phyloP scores from a whole-genome alignment of 2,888 invertebrate species.

The Meloe dianella region DNA sequence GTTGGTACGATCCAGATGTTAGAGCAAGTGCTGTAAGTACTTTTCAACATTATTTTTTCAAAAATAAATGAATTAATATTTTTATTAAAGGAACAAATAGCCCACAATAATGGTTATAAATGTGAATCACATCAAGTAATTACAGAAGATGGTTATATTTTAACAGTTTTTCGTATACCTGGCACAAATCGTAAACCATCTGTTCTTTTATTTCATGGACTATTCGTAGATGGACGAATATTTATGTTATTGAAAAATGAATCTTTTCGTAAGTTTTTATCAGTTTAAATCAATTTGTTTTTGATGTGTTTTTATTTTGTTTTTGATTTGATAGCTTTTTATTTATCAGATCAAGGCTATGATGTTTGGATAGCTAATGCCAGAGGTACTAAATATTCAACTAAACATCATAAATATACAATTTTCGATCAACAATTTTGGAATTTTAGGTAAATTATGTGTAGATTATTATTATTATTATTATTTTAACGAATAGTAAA shows the following conservation, averaged over 20 bases:
- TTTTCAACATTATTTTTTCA: not conserved
- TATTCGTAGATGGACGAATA: not conserved
- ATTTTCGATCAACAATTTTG: slow-evolving; percentile 68
- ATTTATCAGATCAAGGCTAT: slow-evolving; percentile 68
- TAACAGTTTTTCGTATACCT: slow-evolving; percentile 9
- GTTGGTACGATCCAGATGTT: slow-evolving; percentile 46
- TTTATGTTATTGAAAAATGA: slow-evolving; percentile 12
- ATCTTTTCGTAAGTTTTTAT: not conserved
- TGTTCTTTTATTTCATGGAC: not conserved
- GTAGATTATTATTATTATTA: not conserved
- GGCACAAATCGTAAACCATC: not conserved
- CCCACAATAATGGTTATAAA: not conserved
- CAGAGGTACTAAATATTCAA: slow-evolving; percentile 77
- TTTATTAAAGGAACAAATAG: slow-evolving; percentile 3
- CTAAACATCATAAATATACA: slow-evolving; percentile 64
- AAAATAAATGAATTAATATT: not conserved
- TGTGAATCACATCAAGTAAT: not conserved
- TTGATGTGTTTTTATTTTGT: no score
- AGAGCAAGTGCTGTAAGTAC: slow-evolving; percentile 48
- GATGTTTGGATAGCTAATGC: slow-evolving; percentile 83
- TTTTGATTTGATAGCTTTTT: slow-evolving; percentile 64
- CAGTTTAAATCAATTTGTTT: not conserved
- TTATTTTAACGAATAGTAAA: not conserved
- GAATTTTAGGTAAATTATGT: slow-evolving; percentile 61
- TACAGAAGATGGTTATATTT: slow-evolving; percentile 11